Percentiles rank a stretch among this genome's conserved stretches.
Evolutionary conservation across 2,113 vertebrate genomes (phyloP).

Genomic region (Scortum barcoo): DNA sequence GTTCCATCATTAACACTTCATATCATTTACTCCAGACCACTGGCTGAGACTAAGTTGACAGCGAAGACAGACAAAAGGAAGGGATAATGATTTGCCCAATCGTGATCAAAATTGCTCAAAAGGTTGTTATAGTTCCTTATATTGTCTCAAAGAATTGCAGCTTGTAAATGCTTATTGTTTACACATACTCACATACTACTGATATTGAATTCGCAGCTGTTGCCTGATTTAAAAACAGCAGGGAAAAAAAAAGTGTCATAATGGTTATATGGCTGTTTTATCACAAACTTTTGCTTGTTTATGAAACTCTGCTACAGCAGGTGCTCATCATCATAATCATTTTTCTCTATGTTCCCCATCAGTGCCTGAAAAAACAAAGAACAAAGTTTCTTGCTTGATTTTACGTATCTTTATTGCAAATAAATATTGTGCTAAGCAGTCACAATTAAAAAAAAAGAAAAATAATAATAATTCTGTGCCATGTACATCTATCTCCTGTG

Average conservation of each 20-base stretch:
- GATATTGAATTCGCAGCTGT: neutral
- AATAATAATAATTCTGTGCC: neutral
- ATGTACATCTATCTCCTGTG: neutral
- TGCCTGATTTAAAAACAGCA: neutral
- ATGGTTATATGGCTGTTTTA: too few species aligned
- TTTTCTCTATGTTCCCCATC: neutral
- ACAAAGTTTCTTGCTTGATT: conserved; percentile 1
- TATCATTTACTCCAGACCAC: conserved; percentile 6
- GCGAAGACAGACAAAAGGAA: neutral
- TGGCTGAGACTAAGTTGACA: neutral
- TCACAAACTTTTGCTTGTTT: conserved; percentile 5
- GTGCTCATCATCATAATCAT: conserved; percentile 11
- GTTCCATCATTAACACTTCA: neutral
- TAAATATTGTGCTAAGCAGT: neutral
- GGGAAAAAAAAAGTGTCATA: too few species aligned
- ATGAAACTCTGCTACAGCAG: neutral
- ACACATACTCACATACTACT: neutral
- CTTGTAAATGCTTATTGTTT: neutral
- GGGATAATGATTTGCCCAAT: conserved; percentile 3
- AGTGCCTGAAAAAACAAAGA: neutral
- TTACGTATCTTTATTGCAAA: neutral
- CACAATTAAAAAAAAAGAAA: neutral
- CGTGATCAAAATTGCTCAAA: neutral
- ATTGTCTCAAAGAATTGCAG: too few species aligned
- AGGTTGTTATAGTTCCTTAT: too few species aligned